Base-by-base conservation (phyloP, 2,797 vertebrate species). In the Chrosomus eos region DNA sequence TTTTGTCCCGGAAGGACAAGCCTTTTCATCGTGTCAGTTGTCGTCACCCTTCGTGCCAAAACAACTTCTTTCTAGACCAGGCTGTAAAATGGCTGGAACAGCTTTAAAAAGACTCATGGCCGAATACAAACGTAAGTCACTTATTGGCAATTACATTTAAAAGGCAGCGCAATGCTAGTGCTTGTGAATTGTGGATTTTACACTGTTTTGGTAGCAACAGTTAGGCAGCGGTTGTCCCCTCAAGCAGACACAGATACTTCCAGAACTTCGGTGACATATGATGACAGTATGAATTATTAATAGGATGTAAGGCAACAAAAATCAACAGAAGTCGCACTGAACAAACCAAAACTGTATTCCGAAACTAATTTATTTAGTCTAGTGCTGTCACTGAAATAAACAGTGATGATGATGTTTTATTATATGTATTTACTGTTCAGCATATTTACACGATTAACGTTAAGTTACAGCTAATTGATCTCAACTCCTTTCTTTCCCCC, bases 41-140 rank as follows among this genome's bases (percentile, higher is more conserved):
- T 81, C 77, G 84, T 75, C 71, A 80, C 4, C 26, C 36, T 48
- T 76, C 51, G 62, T 75, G 48, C 71, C 62, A 86, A 76, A 86
- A 86, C 85, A 86, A 82, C 64, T 60, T 73, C 14, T 38, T 68
- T 70, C 21, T 38, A 28, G 64, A 82, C 18, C 19, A 38, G 14
- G 1, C 40, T 62, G 5, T 10, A 70, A 86, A 82, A 95, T 96
- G 95, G 95, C 95, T 19, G 95, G 95, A 0, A 96, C 94, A 8
- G 95, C 95, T 68, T 89, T 95, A 53, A 96, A 96, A 86, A 93
- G 95, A 82, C 92, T 96, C 21, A 96, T 95, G 95, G 95, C 95
- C 6, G 95, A 96, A 80, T 96, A 96, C 66, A 96, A 95, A 90
- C 95, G 95, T 95, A 88, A 95, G 94, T 79, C 55, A 19, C 45